Evolutionary conservation across 2,888 invertebrate genomes (phyloP), one percentile per base, ranked within the genome.

Genomic region (Heterodera filipjevi): DNA sequence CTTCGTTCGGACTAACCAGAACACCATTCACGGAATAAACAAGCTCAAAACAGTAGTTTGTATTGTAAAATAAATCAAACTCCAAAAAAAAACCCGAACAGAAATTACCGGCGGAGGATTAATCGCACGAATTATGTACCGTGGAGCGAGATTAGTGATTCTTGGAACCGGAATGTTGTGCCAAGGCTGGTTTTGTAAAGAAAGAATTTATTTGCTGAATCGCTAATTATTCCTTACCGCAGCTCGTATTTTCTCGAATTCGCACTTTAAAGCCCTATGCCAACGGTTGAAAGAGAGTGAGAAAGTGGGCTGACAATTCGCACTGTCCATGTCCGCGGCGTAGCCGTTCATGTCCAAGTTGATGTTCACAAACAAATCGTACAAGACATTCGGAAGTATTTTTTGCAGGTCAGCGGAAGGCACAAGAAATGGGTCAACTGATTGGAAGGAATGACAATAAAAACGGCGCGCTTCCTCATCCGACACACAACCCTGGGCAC

Each of bases 341-440:
- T 59, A 59, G 22, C 59, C 59, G 59, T 30, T n/a, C 59, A 10
- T 59, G 59, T 59, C 59, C 59, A 59, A 10, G n/a, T 27, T 12
- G 59, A 59, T 59, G 59, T 27, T 59, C 59, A 59, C 59, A 27
- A 59, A 59, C 59, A 59, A 27, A 59, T 59, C 59, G 59, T 59
- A 59, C 59, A 59, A 8, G 5, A 59, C 59, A 59, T 59, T 59
- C 59, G 59, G 59, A 19, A 59, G 10, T 27, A 59, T 27, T 27
- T 59, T 59, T 10, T 27, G 59, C 8, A 59, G 10, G 6, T n/a
- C 27, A 59, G 27, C 59, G 59, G n/a, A 59, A 22, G 27, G 59
- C 59, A 59, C 59, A 27, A 6, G 59, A 27, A 59, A 59, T 6
- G 59, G 1, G 27, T 59, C 59, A 27, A 27, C 59, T 1, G 59